Evolutionary conservation across 2,113 vertebrate species (phyloP).

Genomic region (Caretta caretta): DNA sequence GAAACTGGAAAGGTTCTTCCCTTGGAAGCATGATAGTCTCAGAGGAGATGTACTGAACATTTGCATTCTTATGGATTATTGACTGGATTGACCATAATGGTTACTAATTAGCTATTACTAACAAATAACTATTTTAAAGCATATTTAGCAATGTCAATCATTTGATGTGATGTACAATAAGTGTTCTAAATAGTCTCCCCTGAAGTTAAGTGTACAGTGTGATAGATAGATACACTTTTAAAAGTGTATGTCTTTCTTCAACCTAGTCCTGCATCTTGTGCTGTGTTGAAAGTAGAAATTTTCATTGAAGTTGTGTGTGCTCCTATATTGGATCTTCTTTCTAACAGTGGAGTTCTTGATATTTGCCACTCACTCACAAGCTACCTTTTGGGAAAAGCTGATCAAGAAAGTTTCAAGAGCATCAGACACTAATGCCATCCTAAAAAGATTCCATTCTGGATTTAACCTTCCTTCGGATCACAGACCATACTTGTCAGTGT

Average conservation of each 20-base stretch:
- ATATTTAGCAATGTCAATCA: background rate
- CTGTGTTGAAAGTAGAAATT: slow-evolving; percentile 51
- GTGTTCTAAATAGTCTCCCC: background rate
- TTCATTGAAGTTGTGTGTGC: slow-evolving; percentile 19
- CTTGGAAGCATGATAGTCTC: background rate
- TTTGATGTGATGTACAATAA: background rate
- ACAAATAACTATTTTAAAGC: background rate
- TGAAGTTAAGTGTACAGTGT: slow-evolving; percentile 4
- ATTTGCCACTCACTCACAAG: background rate
- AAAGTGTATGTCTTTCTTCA: slow-evolving; percentile 34
- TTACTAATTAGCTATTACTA: background rate
- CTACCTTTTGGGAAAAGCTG: background rate
- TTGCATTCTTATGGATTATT: background rate
- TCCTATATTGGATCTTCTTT: background rate
- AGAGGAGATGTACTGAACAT: background rate
- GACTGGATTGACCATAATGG: background rate
- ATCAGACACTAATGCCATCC: background rate
- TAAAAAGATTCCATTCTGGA: background rate
- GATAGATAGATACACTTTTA: background rate
- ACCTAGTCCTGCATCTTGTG: slow-evolving; percentile 44
- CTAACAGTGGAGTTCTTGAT: background rate
- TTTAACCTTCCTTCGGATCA: background rate
- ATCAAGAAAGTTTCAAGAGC: background rate
- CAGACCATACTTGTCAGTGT: background rate
- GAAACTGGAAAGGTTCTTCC: background rate